A percentile compares a stretch with the other conserved stretches of the same genome.
Evolutionary conservation across 1,140 invertebrate genomes (phyloP).

Genomic region (Drosophila repleta): DNA sequence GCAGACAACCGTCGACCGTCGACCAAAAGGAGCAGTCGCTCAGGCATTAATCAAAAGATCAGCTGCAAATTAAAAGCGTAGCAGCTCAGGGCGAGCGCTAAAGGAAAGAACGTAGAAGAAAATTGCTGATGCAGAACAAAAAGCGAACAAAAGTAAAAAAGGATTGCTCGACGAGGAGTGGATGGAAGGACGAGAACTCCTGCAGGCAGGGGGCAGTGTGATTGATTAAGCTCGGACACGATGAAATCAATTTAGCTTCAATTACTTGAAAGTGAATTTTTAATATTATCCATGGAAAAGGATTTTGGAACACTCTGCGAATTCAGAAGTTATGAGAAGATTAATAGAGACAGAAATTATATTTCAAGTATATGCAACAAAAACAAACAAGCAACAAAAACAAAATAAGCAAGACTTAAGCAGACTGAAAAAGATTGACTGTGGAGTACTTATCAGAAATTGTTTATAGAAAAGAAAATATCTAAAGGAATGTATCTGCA

Average conservation of each 20-base stretch:
- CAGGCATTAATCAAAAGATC: slow-evolving; percentile 82
- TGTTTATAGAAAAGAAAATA: no score
- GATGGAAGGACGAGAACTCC: background rate
- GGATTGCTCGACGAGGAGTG: slow-evolving; percentile 43
- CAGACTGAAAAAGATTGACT: no score
- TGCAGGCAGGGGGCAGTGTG: slow-evolving; percentile 1
- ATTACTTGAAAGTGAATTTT: background rate
- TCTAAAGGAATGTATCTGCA: no score
- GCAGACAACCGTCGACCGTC: slow-evolving; percentile 13
- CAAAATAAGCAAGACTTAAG: no score
- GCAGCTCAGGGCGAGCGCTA: slow-evolving; percentile 43
- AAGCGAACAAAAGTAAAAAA: slow-evolving; percentile 42
- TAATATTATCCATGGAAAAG: background rate
- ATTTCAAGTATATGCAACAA: no score
- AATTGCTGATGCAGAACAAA: slow-evolving; percentile 43
- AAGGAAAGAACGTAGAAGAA: slow-evolving; percentile 20
- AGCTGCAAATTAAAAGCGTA: slow-evolving; percentile 76
- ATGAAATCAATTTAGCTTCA: slow-evolving; percentile 11
- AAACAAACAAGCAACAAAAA: no score
- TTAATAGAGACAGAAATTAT: no score
- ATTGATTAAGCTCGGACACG: slow-evolving; percentile 27
- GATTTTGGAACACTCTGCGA: background rate
- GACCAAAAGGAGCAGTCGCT: slow-evolving; percentile 59
- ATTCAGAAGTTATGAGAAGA: no score
- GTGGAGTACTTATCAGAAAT: no score